Percentiles rank a stretch among this genome's conserved stretches.
These are phyloP conservation scores for Condylostylus longicornis DNA, from an alignment of 1,140 invertebrate species.

Conservation along the genomic window DNA sequence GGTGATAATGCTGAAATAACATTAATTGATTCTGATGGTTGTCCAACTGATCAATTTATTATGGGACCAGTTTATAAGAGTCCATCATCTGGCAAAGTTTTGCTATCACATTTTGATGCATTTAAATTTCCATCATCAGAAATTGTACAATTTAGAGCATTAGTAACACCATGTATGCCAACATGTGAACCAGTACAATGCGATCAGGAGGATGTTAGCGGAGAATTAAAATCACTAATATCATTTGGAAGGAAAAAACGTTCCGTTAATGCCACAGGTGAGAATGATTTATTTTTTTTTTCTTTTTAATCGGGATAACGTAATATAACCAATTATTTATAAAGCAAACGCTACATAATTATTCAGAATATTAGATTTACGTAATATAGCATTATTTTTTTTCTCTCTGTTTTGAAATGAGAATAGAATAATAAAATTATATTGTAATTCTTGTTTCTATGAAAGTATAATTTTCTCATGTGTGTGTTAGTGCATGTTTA, in stretches of 20 bases:
- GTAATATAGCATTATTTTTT: too few relatives aligned
- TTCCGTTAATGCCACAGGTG: slow-evolving; percentile 24
- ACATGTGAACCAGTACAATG: slow-evolving; percentile 80
- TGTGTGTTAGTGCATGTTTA: too few relatives aligned
- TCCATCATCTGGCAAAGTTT: slow-evolving; percentile 48
- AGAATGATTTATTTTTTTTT: too few relatives aligned
- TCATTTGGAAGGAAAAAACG: slow-evolving; percentile 54
- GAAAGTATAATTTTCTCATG: too few relatives aligned
- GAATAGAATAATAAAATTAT: too few relatives aligned
- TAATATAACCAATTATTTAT: too few relatives aligned
- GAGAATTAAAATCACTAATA: slow-evolving; percentile 61
- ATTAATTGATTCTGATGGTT: slow-evolving; percentile 78
- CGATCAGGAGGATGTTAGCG: slow-evolving; percentile 55
- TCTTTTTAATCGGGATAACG: too few relatives aligned
- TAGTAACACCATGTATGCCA: slow-evolving; percentile 86
- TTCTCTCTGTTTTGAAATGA: too few relatives aligned
- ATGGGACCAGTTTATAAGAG: slow-evolving; percentile 83
- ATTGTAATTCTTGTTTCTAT: too few relatives aligned
- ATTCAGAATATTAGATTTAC: too few relatives aligned
- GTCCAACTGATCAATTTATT: slow-evolving; percentile 82
- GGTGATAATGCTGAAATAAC: slow-evolving; percentile 83
- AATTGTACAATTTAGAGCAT: slow-evolving; percentile 81
- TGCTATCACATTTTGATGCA: slow-evolving; percentile 87
- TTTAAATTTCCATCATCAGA: slow-evolving; percentile 93
- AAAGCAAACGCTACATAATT: too few relatives aligned